Evolutionary conservation across 2,888 invertebrate species (phyloP), one percentile per base, ranked within the genome.

Genomic region (Tetheella fluctuosa): DNA sequence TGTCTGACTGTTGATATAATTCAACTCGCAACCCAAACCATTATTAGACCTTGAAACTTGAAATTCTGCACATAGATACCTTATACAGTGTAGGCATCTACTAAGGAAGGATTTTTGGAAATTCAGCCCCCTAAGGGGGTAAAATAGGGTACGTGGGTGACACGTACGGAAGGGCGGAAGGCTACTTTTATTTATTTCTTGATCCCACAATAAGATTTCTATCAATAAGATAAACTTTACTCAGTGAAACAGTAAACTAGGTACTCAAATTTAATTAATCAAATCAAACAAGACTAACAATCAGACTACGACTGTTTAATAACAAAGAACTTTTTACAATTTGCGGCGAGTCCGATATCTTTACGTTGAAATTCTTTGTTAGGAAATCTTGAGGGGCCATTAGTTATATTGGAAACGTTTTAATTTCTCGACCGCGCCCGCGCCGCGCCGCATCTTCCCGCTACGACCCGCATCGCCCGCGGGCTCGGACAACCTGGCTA

Each of bases 361-460:
- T 70, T 67, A 48, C 54, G 70, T 71, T 78, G 72, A 78, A 71
- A 77, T 68, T 65, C 76, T 72, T 73, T 76, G 75, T 78, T 74
- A 66, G 70, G 69, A 76, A 75, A 76, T 71, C 71, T 74, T 71
- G 60, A 69, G 68, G 61, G 67, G 63, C 75, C 78, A 79, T 81
- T 80, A 78, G 68, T 77, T 74, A 73, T 77, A 81, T 81, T 81
- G 74, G 65, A 62, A 71, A 62, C 72, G 64, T 70, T 79, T 75
- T 74, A 75, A 76, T 77, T 73, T 69, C 70, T 48, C 48, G 17
- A 48, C 48, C 20, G 48, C 48, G 8, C n/a, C n/a, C n/a, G 34
- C 34, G 17, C 5, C 42, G 20, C 17, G 8, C 2, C 42, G 42
- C 8, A 10, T 15, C 48, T 20, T 15, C 15, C 7, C 20, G 17